Conservation (phyloP, 2,888 invertebrate species). For the Fragum fragum region DNA sequence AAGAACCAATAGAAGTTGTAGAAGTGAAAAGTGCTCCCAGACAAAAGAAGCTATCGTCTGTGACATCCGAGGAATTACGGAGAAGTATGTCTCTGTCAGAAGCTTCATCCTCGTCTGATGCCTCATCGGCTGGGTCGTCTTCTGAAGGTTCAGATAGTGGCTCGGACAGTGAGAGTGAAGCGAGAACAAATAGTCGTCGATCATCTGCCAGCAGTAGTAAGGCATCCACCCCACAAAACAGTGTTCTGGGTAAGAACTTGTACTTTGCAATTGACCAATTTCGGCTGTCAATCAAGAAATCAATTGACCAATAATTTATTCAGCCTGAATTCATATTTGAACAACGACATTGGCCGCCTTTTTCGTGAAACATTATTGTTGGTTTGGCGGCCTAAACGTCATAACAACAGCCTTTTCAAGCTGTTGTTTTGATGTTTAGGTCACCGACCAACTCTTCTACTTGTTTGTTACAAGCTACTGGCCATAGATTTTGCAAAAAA, state of each 20-base stretch:
- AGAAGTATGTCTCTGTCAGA: slow-evolving; percentile 57
- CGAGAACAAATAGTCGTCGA: slow-evolving; percentile 37
- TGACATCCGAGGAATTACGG: slow-evolving; percentile 55
- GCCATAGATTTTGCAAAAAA: no score
- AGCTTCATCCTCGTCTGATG: slow-evolving; percentile 42
- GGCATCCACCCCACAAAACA: slow-evolving; percentile 55
- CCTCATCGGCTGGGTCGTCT: slow-evolving; percentile 22
- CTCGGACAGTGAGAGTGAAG: slow-evolving; percentile 52
- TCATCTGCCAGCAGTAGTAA: slow-evolving; percentile 49
- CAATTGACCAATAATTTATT: no score
- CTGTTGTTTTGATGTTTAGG: no score
- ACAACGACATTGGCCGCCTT: no score
- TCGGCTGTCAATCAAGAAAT: no score
- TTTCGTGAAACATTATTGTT: no score
- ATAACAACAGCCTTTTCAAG: no score
- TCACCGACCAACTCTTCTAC: no score
- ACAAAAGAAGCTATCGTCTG: slow-evolving; percentile 41
- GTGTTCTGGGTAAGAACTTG: slow-evolving; percentile 52
- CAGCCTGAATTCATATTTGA: no score
- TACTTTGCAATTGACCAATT: no score
- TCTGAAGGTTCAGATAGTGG: slow-evolving; percentile 35
- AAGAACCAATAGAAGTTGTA: slow-evolving; percentile 8
- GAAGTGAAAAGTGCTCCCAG: slow-evolving; percentile 21
- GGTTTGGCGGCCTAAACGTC: no score
- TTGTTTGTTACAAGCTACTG: no score